phyloP scores from a whole-genome alignment of 2,888 invertebrate genomes.

The Euspilapteryx auroguttella region DNA sequence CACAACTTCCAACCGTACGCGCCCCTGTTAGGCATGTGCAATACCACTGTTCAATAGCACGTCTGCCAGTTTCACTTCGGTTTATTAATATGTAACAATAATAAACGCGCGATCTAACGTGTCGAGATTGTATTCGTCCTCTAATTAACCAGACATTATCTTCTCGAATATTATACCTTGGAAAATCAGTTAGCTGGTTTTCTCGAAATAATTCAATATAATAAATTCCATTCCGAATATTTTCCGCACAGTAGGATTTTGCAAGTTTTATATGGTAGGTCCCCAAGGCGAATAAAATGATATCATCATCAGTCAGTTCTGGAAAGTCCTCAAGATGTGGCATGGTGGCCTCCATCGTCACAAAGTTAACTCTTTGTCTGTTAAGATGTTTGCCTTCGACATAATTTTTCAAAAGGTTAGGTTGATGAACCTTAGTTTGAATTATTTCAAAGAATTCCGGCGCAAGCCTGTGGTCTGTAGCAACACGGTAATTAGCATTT shows the following conservation, averaged over 20 bases:
- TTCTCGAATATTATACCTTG: not conserved
- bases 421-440: conserved; percentile 1
- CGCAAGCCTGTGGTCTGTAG: conserved; percentile 2
- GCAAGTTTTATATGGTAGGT: conserved; percentile 8
- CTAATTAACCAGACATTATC: not conserved
- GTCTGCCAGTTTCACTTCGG: not conserved
- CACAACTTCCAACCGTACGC: conserved; percentile 4
- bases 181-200: too few species aligned
- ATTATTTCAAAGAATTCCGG: conserved; percentile 2
- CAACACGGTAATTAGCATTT: conserved; percentile 4
- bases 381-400: conserved; percentile 7
- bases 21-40: conserved; percentile 4
- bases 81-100: conserved; percentile 4
- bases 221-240: conserved; percentile 5
- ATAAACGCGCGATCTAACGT: conserved; percentile 1
- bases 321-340: conserved; percentile 7
- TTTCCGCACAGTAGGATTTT: conserved; percentile 6
- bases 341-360: not conserved
- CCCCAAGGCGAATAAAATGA: conserved; percentile 7
- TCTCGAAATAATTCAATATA: conserved; percentile 4
- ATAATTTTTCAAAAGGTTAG: conserved; percentile 6
- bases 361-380: conserved; percentile 6
- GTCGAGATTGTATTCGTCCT: conserved; percentile 4
- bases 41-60: conserved; percentile 4
- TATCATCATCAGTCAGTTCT: conserved; percentile 6